Evolutionary conservation across 2,888 invertebrate genomes (phyloP).

Genomic region (Metalampra italica): DNA sequence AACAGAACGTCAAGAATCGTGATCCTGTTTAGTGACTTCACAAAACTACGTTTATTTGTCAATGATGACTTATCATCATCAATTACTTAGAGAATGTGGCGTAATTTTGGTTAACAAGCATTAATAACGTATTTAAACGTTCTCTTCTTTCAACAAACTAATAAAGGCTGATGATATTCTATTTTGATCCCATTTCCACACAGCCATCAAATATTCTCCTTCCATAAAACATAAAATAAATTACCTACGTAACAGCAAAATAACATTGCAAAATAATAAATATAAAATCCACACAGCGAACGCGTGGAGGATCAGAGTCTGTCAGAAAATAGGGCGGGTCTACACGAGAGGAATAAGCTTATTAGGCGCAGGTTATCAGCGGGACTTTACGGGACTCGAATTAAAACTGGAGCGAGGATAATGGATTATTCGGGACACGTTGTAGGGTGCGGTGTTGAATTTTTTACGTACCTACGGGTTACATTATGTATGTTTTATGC

Average conservation of each 20-base stretch:
- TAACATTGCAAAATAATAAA: constrained; percentile 2
- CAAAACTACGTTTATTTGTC: too few relatives aligned
- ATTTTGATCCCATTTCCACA: too few relatives aligned
- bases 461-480: constrained; percentile 4
- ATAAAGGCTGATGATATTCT: too few relatives aligned
- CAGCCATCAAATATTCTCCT: too few relatives aligned
- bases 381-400: constrained; percentile 1
- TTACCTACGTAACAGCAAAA: background rate
- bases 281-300: constrained; percentile 1
- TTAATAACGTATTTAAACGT: too few relatives aligned
- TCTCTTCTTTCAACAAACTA: too few relatives aligned
- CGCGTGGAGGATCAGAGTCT: constrained; percentile 3
- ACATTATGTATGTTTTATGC: background rate
- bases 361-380: constrained; percentile 7
- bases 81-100: too few relatives aligned
- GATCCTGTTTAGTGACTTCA: too few relatives aligned
- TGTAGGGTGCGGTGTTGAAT: constrained; percentile 2
- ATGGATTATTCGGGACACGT: constrained; percentile 10
- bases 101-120: too few relatives aligned
- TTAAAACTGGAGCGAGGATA: constrained; percentile 7
- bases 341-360: constrained; percentile 3
- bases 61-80: too few relatives aligned
- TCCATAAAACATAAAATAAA: background rate
- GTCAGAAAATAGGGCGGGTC: constrained; percentile 1
- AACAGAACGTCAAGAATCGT: too few relatives aligned